These are phyloP conservation scores for Poeciliopsis paucimaculata DNA, from an alignment of 2,797 vertebrate species.

Conservation along the genomic window DNA sequence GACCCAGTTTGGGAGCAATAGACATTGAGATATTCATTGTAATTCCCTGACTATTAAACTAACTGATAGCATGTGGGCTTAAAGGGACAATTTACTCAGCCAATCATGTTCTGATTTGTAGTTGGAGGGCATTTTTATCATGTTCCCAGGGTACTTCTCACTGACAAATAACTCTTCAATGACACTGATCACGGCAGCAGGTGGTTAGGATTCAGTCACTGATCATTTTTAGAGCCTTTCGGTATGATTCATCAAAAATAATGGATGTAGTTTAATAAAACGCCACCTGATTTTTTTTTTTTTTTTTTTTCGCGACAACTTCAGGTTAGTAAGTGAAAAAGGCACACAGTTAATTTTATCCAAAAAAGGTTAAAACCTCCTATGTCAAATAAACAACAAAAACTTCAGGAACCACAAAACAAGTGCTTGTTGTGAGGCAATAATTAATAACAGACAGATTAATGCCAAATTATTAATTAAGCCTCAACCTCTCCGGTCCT, in stretches of 20 bases:
- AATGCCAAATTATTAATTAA: constrained; percentile 28
- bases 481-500: constrained; percentile 23
- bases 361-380: not conserved
- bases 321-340: not conserved
- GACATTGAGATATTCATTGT: not conserved
- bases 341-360: not conserved
- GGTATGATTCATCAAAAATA: not conserved
- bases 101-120: not conserved
- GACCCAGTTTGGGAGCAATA: not conserved
- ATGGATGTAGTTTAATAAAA: not conserved
- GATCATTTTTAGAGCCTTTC: not conserved
- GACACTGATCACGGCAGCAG: not conserved
- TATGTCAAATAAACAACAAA: not conserved
- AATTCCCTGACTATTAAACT: not conserved
- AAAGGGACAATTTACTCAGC: not conserved
- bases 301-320: not conserved
- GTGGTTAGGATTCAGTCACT: not conserved
- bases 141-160: not conserved
- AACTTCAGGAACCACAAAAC: not conserved
- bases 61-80: not conserved
- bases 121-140: not conserved
- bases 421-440: not conserved
- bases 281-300: not conserved
- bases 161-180: not conserved
- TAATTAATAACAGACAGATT: not conserved